Base-by-base conservation (phyloP, 2,797 vertebrate species). In the Macroramphosus scolopax region DNA sequence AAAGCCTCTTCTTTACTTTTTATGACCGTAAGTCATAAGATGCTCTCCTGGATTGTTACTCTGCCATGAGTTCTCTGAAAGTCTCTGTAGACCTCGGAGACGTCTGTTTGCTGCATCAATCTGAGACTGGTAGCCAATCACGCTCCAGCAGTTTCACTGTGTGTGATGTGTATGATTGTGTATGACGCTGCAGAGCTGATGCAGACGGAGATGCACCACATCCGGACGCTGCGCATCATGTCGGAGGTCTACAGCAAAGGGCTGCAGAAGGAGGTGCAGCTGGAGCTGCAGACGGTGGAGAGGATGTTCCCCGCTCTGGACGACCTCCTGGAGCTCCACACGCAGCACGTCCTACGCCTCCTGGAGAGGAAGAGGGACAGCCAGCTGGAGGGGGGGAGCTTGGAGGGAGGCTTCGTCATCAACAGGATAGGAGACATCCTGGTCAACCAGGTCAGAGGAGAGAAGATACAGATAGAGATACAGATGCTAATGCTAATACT, bases 131-230 rank as follows among this genome's bases (percentile, higher is more conserved):
- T 51, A 1, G 26, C 6, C 3, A 20, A 20, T 16, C 8, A 22
- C 20, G n/a, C n/a, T n/a, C n/a, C n/a, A n/a, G n/a, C n/a, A n/a
- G n/a, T n/a, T n/a, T n/a, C n/a, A n/a, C n/a, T n/a, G n/a, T n/a
- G n/a, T n/a, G n/a, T n/a, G n/a, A n/a, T n/a, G 18, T 13, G 13
- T 14, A 9, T 9, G 15, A 3, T 9, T 28, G 2, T 36, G 0
- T 12, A 16, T 44, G n/a, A n/a, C n/a, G 8, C 0, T 43, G 2
- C 84, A 99, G 97, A 99, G 78, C 70, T 99, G 29, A 95, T 98
- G 90, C 97, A 98, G 83, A 99, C 97, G 0, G 97, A 99, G 87
- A 92, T 98, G 87, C 97, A 98, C 78, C 95, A 99, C 16, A 75
- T 99, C 43, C 93, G 95, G 32, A 98, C 95, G 0, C 66, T 99